Conservation (phyloP, 1,140 invertebrate genomes). For the Amyelois transitella region DNA sequence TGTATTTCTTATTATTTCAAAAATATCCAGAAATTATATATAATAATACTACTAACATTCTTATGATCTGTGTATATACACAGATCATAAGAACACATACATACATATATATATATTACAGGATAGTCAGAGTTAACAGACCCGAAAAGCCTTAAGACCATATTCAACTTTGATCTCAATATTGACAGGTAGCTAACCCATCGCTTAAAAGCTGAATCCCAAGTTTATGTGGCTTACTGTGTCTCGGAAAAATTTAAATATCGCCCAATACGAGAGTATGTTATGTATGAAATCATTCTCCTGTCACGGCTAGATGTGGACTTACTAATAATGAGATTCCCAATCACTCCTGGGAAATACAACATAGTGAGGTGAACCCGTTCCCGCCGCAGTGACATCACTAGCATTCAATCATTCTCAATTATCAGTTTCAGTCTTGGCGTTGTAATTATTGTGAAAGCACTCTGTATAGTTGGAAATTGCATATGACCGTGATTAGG, state of each 20-base stretch:
- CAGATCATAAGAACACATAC: too few relatives aligned
- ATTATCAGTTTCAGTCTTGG: background rate
- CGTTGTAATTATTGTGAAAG: background rate
- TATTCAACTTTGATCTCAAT: too few relatives aligned
- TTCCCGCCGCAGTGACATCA: slow-evolving; percentile 23
- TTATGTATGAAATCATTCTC: slow-evolving; percentile 26
- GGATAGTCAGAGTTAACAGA: too few relatives aligned
- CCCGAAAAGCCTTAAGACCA: too few relatives aligned
- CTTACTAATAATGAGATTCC: slow-evolving; percentile 53
- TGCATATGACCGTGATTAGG: background rate
- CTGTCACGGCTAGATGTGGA: slow-evolving; percentile 45
- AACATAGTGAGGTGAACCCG: slow-evolving; percentile 29
- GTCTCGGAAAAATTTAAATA: background rate
- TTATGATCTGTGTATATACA: too few relatives aligned
- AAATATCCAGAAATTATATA: too few relatives aligned
- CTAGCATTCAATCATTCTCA: slow-evolving; percentile 35
- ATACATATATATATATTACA: too few relatives aligned
- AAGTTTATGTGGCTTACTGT: background rate
- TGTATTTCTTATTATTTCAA: background rate
- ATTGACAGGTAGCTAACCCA: too few relatives aligned
- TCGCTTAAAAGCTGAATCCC: too few relatives aligned
- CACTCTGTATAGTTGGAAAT: background rate
- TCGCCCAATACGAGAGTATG: background rate
- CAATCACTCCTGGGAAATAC: slow-evolving; percentile 52
- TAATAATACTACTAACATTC: too few relatives aligned